phyloP scores from a whole-genome alignment of 2,797 vertebrate genomes.

The Xiphophorus birchmanni region DNA sequence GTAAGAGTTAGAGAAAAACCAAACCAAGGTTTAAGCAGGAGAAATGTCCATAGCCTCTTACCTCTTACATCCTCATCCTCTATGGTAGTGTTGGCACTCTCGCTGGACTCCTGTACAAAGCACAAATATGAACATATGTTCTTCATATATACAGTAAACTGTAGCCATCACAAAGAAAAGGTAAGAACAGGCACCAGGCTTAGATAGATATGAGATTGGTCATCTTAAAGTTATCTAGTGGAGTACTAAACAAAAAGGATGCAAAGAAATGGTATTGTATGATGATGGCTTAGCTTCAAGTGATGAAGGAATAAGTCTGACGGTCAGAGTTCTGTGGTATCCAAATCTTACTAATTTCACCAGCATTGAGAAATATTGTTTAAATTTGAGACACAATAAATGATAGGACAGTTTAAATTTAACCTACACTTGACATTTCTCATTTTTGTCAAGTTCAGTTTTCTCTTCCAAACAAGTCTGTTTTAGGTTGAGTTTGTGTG shows the following conservation, averaged over 20 bases:
- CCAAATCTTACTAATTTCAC: not conserved
- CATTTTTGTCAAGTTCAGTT: not conserved
- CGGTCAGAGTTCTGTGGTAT: not conserved
- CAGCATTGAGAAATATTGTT: not conserved
- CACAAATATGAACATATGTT: slow-evolving; percentile 24
- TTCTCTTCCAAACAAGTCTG: not conserved
- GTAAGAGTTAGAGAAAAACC: not conserved
- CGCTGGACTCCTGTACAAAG: slow-evolving; percentile 92
- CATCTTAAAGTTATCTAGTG: not conserved
- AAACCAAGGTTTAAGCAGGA: not conserved
- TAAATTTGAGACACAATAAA: not conserved
- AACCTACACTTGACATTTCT: not conserved
- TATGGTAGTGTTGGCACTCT: slow-evolving; percentile 96
- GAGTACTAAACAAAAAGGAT: not conserved
- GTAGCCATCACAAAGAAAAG: not conserved
- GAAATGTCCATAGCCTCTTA: slow-evolving; percentile 67
- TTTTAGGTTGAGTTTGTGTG: not conserved
- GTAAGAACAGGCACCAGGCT: not conserved
- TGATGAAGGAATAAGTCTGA: not conserved
- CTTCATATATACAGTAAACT: not conserved
- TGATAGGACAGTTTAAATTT: not conserved
- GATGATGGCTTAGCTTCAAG: not conserved
- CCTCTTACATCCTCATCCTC: slow-evolving; percentile 99
- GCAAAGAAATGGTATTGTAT: not conserved
- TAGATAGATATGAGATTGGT: not conserved